Evolutionary conservation across 2,888 invertebrate species (phyloP).

Genomic region (Ennomos fuscantarius): DNA sequence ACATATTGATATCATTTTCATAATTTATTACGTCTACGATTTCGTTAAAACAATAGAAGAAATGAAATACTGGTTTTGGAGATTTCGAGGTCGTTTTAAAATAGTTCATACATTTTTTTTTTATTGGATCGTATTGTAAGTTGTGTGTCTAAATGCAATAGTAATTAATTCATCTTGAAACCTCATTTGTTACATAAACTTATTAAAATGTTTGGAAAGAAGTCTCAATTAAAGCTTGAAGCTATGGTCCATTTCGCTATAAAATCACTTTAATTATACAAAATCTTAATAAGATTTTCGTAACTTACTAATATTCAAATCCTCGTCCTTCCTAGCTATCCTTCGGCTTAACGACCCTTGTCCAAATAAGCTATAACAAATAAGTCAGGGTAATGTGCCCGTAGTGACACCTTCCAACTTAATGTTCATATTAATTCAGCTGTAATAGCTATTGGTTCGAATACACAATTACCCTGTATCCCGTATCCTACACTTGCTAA

Average conservation of each 20-base stretch:
- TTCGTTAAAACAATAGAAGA: constrained; percentile 7
- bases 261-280: too few relatives aligned
- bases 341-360: constrained; percentile 44
- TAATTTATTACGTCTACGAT: constrained; percentile 17
- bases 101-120: too few relatives aligned
- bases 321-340: constrained; percentile 16
- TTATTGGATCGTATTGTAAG: too few relatives aligned
- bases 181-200: too few relatives aligned
- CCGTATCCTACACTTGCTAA: constrained; percentile 18
- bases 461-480: constrained; percentile 8
- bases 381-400: constrained; percentile 56
- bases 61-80: too few relatives aligned
- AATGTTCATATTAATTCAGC: constrained; percentile 52
- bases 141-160: too few relatives aligned
- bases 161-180: too few relatives aligned
- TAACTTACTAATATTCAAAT: constrained; percentile 19
- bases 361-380: constrained; percentile 51
- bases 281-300: neutral
- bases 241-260: too few relatives aligned
- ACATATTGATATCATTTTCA: constrained; percentile 30
- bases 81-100: too few relatives aligned
- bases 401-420: constrained; percentile 48
- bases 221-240: too few relatives aligned
- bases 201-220: too few relatives aligned
- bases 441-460: constrained; percentile 50